Evolutionary conservation across 2,888 invertebrate species (phyloP).

Genomic region (Leucophora obtusa): DNA sequence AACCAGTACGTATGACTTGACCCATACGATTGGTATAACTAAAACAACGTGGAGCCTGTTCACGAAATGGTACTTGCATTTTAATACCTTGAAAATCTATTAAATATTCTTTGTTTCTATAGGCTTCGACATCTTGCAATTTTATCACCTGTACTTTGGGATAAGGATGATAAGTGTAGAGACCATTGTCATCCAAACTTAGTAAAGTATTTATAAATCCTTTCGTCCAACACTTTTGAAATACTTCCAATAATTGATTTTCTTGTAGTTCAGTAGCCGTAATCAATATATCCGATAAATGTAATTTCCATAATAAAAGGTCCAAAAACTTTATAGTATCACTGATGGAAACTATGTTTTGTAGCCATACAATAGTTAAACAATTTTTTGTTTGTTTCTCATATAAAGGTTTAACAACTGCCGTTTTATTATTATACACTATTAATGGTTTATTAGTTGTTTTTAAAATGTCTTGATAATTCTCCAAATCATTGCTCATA

Average conservation of each 20-base stretch:
- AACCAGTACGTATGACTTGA: slow-evolving; percentile 65
- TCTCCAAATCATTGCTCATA: not conserved
- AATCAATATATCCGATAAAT: slow-evolving; percentile 45
- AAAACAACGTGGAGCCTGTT: slow-evolving; percentile 47
- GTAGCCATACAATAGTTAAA: slow-evolving; percentile 34
- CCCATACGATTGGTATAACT: slow-evolving; percentile 60
- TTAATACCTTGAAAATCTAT: slow-evolving; percentile 66
- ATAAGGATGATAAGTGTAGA: slow-evolving; percentile 68
- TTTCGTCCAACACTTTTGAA: slow-evolving; percentile 66
- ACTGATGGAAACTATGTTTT: not conserved
- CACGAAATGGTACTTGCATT: slow-evolving; percentile 42
- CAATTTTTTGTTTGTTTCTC: no score
- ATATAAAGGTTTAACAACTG: not conserved
- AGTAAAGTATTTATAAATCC: slow-evolving; percentile 68
- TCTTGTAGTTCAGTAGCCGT: not conserved
- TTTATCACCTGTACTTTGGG: slow-evolving; percentile 56
- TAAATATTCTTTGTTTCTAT: slow-evolving; percentile 56
- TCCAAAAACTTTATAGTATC: slow-evolving; percentile 26
- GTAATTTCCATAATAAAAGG: slow-evolving; percentile 51
- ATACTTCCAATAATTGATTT: slow-evolving; percentile 49
- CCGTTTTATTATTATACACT: slow-evolving; percentile 9
- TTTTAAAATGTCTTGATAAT: slow-evolving; percentile 2
- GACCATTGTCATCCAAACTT: slow-evolving; percentile 17
- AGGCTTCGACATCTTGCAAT: slow-evolving; percentile 51
- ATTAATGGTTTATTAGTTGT: slow-evolving; percentile 29